Percentiles rank a stretch among this genome's conserved stretches.
Evolutionary conservation across 2,113 vertebrate genomes (phyloP).

Genomic region (Elaphurus davidianus): DNA sequence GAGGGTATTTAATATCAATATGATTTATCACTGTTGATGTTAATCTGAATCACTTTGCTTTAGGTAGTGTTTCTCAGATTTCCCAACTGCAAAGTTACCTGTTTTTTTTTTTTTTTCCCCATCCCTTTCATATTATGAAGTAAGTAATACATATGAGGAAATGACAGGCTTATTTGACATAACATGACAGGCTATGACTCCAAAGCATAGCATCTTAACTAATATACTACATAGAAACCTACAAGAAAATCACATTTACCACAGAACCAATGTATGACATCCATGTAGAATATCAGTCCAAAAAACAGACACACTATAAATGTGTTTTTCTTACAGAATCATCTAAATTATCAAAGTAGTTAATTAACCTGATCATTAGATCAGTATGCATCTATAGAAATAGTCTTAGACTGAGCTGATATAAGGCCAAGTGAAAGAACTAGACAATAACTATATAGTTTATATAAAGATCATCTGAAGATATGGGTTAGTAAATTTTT

Average conservation of each 20-base stretch:
- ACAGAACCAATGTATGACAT: not conserved
- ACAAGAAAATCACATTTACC: not conserved
- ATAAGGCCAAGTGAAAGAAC: not conserved
- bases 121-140: not conserved
- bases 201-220: not conserved
- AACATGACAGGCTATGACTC: not conserved
- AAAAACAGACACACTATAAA: not conserved
- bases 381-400: not conserved
- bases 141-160: not conserved
- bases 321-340: not conserved
- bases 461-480: not conserved
- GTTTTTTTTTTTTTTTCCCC: accelerated
- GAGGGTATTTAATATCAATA: not conserved
- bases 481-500: not conserved
- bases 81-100: not conserved
- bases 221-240: not conserved
- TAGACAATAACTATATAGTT: not conserved
- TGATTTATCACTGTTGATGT: not conserved
- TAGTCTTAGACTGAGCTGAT: not conserved
- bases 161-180: not conserved
- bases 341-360: not conserved
- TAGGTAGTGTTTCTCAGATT: not conserved
- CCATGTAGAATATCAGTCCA: not conserved
- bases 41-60: not conserved
- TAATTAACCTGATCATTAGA: not conserved